These are phyloP conservation scores for Onychomys leucogaster DNA, from an alignment of 2,797 vertebrate genomes.

Conservation along the genomic window DNA sequence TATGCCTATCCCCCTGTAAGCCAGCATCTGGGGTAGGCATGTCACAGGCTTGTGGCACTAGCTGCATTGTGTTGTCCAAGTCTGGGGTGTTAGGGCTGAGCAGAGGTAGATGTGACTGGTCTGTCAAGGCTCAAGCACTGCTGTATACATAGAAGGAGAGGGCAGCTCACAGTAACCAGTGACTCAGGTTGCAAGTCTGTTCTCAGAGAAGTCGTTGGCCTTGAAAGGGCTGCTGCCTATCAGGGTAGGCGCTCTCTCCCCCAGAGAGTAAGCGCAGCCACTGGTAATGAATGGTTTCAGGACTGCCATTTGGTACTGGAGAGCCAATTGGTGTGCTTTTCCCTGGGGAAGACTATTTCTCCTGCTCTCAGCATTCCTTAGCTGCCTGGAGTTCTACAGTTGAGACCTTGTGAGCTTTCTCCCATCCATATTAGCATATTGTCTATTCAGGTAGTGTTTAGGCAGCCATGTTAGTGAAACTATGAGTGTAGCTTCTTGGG, in stretches of 20 bases:
- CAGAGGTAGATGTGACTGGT: not conserved
- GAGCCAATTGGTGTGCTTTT: not conserved
- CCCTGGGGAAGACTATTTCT: not conserved
- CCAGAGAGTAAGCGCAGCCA: not conserved
- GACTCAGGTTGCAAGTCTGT: not conserved
- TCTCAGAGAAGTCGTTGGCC: not conserved
- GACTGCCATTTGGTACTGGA: not conserved
- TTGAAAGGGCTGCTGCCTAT: not conserved
- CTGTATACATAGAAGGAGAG: not conserved
- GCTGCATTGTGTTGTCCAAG: not conserved
- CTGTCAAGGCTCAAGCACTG: not conserved
- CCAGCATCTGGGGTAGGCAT: not conserved
- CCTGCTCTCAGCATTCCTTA: not conserved
- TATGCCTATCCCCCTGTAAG: not conserved
- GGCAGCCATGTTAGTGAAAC: not conserved
- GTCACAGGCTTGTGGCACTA: not conserved
- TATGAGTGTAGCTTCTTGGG: not conserved
- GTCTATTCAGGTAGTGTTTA: not conserved
- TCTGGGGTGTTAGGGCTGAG: not conserved
- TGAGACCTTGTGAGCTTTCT: not conserved
- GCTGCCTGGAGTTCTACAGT: not conserved
- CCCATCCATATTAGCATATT: not conserved
- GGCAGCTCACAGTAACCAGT: no score
- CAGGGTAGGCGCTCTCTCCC: not conserved
- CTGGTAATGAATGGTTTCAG: not conserved